phyloP scores from a whole-genome alignment of 2,888 invertebrate genomes.

The Drosophila pegasa region DNA sequence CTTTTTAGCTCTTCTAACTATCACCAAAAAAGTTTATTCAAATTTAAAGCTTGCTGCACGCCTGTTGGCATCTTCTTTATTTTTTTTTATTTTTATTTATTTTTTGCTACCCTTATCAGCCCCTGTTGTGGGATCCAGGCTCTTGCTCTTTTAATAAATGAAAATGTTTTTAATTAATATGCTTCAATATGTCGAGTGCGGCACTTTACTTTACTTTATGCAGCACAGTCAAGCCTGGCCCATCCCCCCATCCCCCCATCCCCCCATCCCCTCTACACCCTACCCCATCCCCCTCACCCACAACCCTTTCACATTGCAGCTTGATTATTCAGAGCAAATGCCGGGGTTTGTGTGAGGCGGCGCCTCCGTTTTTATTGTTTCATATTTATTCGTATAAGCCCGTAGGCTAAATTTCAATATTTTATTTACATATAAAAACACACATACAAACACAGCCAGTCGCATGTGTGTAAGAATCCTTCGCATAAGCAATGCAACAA shows the following conservation, averaged over 20 bases:
- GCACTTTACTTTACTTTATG: constrained; percentile 55
- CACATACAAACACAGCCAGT: constrained; percentile 1
- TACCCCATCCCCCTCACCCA: constrained; percentile 8
- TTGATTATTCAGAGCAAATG: constrained; percentile 31
- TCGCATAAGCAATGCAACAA: constrained; percentile 46
- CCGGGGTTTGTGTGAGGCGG: constrained; percentile 36
- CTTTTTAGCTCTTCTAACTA: background rate
- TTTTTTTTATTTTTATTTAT: no score
- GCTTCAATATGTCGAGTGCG: constrained; percentile 76
- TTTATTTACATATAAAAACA: constrained; percentile 33
- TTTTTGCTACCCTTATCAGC: constrained; percentile 2
- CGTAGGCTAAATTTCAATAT: constrained; percentile 62
- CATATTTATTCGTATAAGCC: constrained; percentile 56
- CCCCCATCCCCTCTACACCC: no score
- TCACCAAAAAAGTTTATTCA: background rate
- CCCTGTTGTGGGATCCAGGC: constrained; percentile 22
- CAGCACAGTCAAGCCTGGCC: constrained; percentile 29
- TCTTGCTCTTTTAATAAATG: constrained; percentile 72
- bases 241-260: background rate
- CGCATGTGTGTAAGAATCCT: constrained; percentile 42
- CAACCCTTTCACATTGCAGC: constrained; percentile 5
- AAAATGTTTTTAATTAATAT: constrained; percentile 75
- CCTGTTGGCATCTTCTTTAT: background rate
- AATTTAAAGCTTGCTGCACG: constrained; percentile 5
- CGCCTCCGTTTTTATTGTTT: constrained; percentile 59